These are phyloP conservation scores for Neodiprion fabricii DNA, from an alignment of 1,140 invertebrate genomes.

Conservation along the genomic window DNA sequence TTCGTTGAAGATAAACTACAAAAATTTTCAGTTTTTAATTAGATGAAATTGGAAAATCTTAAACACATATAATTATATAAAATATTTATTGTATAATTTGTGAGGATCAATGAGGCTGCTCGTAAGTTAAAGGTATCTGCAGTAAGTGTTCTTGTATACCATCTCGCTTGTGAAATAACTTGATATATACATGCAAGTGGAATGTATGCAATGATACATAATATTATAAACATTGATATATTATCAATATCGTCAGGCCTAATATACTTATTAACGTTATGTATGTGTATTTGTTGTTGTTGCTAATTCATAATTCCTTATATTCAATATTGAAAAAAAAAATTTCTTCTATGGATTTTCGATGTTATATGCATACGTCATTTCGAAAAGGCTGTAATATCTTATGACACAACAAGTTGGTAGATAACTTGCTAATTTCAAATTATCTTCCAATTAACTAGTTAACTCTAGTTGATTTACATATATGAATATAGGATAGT, in stretches of 20 bases:
- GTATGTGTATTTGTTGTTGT: conserved; percentile 58
- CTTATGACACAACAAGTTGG: background rate
- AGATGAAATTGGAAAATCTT: background rate
- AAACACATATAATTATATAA: background rate
- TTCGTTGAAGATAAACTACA: background rate
- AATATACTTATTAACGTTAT: conserved; percentile 60
- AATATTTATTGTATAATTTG: conserved; percentile 15
- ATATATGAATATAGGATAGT: conserved; percentile 3
- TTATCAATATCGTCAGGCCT: conserved; percentile 57
- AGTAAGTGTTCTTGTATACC: conserved; percentile 5
- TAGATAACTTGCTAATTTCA: background rate
- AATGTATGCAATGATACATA: conserved; percentile 17
- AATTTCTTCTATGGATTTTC: conserved; percentile 54
- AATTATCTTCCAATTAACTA: background rate
- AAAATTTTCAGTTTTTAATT: background rate
- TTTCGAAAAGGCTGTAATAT: conserved; percentile 26
- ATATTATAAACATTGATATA: conserved; percentile 8
- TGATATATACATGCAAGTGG: background rate
- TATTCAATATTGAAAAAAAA: conserved; percentile 38
- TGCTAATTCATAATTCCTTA: conserved; percentile 52
- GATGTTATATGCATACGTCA: conserved; percentile 43
- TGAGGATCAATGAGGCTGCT: background rate
- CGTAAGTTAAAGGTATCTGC: background rate
- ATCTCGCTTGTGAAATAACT: conserved; percentile 1
- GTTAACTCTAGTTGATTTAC: background rate